Percentiles rank a stretch among this genome's conserved stretches.
Evolutionary conservation across 35 echinoderm and acorn worm genomes (phyloP).

Genomic region (Eucidaris tribuloides): DNA sequence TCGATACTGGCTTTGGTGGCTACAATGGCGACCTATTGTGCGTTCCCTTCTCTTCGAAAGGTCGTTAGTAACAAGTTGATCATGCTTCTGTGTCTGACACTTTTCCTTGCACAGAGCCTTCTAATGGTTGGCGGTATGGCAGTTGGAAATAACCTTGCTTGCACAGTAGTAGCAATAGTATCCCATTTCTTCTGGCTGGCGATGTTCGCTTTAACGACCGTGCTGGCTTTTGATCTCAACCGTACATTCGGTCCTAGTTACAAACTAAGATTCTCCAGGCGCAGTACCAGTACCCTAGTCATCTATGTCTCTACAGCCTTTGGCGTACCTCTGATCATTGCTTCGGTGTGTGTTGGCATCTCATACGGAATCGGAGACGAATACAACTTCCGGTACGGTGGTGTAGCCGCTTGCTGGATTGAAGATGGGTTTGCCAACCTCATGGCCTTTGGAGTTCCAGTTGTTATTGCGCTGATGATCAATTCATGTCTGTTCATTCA

Average conservation of each 20-base stretch:
- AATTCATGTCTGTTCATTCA: not conserved
- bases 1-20: not conserved
- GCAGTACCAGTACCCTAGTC: not conserved
- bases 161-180: not conserved
- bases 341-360: not conserved
- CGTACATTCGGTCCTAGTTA: not conserved
- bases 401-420: not conserved
- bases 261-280: not conserved
- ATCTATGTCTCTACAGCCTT: not conserved
- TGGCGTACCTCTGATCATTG: not conserved
- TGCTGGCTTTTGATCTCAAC: not conserved
- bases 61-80: not conserved
- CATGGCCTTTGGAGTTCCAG: not conserved
- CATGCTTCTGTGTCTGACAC: not conserved
- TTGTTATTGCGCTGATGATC: not conserved
- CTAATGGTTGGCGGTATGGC: not conserved
- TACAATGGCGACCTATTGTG: not conserved
- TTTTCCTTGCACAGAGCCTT: not conserved
- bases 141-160: not conserved
- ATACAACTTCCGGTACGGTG: not conserved
- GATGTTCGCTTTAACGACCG: not conserved
- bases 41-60: slow-evolving; percentile 3
- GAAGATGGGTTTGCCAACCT: not conserved
- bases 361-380: not conserved
- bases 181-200: slow-evolving; percentile 5